phyloP scores from a whole-genome alignment of 1,140 invertebrate species.

The Penaeus vannamei region DNA sequence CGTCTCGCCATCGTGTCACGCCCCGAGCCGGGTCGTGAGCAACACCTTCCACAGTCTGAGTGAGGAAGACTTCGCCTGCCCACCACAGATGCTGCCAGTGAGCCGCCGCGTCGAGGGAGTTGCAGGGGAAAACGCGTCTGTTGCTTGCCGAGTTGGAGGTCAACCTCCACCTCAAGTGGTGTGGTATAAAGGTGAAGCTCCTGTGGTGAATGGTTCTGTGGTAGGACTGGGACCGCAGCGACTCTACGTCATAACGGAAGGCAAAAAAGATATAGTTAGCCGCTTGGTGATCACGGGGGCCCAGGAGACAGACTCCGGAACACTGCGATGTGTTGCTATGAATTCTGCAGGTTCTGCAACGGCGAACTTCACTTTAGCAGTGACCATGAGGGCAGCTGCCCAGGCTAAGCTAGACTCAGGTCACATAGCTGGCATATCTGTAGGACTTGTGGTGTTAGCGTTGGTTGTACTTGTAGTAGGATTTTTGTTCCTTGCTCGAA shows the following conservation, averaged over 20 bases:
- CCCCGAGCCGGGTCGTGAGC: constrained; percentile 79
- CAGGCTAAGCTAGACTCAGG: constrained; percentile 57
- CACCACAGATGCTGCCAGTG: constrained; percentile 83
- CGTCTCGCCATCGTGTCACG: constrained; percentile 81
- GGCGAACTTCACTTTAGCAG: constrained; percentile 82
- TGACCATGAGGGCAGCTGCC: constrained; percentile 58
- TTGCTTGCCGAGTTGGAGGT: constrained; percentile 84
- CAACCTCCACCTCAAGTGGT: constrained; percentile 84
- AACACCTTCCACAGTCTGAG: constrained; percentile 80
- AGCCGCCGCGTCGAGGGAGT: constrained; percentile 83
- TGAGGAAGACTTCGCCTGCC: constrained; percentile 84
- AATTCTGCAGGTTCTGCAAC: constrained; percentile 84
- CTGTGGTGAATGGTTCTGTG: constrained; percentile 62
- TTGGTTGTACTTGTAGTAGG: constrained; percentile 57
- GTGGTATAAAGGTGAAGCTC: constrained; percentile 78
- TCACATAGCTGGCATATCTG: constrained; percentile 67
- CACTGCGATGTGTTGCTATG: constrained; percentile 79
- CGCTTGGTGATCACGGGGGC: constrained; percentile 88
- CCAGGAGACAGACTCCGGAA: constrained; percentile 83
- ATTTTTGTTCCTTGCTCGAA: constrained; percentile 59
- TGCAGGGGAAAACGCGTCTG: constrained; percentile 87
- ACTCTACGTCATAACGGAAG: constrained; percentile 68
- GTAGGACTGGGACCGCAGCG: constrained; percentile 79
- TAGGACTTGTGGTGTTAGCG: constrained; percentile 62
- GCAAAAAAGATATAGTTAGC: constrained; percentile 79